These are phyloP conservation scores for Eulemur macaco DNA, from an alignment of 2,113 vertebrate genomes.

Conservation along the genomic window DNA sequence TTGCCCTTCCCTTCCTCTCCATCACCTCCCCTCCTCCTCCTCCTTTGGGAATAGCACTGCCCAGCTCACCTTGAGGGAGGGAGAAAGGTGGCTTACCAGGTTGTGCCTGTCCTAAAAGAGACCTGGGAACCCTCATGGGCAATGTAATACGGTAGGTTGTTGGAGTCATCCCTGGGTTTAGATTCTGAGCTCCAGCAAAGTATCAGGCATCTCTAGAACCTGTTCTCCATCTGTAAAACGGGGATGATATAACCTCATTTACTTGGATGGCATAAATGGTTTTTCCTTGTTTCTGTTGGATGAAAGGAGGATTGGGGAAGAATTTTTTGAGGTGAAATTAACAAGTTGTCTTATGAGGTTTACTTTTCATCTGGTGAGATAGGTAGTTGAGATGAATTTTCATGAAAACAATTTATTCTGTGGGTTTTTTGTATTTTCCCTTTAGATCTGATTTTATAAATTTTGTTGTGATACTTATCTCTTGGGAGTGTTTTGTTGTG, in stretches of 20 bases:
- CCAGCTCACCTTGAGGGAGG: neutral
- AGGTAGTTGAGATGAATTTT: neutral
- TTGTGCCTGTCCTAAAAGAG: neutral
- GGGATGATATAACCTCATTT: neutral
- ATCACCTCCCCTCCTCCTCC: neutral
- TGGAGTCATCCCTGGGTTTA: neutral
- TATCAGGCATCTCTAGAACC: neutral
- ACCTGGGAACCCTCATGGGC: neutral
- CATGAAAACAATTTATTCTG: neutral
- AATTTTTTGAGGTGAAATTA: neutral
- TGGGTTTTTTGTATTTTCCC: neutral
- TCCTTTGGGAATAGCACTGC: neutral
- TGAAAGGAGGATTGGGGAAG: neutral
- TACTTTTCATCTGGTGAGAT: neutral
- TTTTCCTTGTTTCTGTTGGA: neutral
- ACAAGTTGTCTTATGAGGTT: neutral
- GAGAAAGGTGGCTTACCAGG: neutral
- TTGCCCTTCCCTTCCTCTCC: neutral
- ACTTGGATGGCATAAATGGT: neutral
- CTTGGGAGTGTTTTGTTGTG: neutral
- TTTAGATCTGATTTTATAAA: neutral
- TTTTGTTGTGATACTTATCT: neutral
- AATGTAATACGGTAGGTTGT: rapidly evolving
- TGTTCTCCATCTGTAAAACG: neutral
- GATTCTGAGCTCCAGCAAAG: neutral